phyloP scores from a whole-genome alignment of 2,797 vertebrate genomes.

The Cyprinodon diabolis region DNA sequence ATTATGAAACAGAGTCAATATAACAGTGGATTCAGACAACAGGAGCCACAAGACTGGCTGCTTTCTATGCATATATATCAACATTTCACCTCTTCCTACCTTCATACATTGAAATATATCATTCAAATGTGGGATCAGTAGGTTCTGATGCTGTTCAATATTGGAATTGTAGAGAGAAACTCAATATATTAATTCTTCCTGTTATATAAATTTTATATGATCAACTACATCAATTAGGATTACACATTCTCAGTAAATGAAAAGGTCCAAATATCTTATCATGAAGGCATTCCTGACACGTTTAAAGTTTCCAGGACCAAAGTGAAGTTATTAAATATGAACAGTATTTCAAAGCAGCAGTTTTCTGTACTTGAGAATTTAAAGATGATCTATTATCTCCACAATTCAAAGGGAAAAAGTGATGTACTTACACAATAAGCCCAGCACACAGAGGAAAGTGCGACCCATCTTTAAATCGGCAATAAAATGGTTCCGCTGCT shows the following conservation, averaged over 20 bases:
- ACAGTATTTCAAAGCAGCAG: neutral
- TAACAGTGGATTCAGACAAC: neutral
- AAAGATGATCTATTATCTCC: neutral
- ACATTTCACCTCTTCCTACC: neutral
- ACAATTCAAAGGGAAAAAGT: neutral
- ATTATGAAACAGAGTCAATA: neutral
- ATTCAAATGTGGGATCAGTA: neutral
- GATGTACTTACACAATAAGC: neutral
- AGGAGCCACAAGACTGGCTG: neutral
- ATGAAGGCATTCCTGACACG: neutral
- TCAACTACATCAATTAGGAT: too few species aligned
- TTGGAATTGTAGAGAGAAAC: too few species aligned
- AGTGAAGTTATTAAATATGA: neutral
- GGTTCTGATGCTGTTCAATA: too few species aligned
- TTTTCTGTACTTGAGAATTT: neutral
- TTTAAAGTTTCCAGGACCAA: neutral
- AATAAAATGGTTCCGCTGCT: neutral
- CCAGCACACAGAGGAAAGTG: neutral
- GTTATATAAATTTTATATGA: too few species aligned
- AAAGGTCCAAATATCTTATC: neutral
- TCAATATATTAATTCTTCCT: neutral
- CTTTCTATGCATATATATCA: neutral
- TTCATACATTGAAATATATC: neutral
- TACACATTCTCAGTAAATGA: too few species aligned
- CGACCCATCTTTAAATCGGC: neutral